Percentiles rank a stretch among this genome's conserved stretches.
These are phyloP conservation scores for Escarpia spicata DNA, from an alignment of 2,888 invertebrate species.

Conservation along the genomic window DNA sequence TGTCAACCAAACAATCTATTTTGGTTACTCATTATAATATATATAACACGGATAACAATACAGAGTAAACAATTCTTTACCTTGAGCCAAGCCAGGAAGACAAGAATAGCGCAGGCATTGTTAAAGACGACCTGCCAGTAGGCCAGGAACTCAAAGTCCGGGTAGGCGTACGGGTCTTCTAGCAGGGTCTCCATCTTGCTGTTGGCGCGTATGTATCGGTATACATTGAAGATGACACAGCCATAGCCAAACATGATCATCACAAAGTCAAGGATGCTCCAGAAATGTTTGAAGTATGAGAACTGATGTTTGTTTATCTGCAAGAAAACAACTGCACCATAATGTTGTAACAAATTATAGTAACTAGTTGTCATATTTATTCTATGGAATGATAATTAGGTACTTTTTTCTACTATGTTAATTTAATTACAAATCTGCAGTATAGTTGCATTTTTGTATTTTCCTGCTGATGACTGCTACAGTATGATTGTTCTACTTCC, in stretches of 20 bases:
- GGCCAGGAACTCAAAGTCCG: constrained; percentile 71
- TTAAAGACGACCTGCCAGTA: constrained; percentile 69
- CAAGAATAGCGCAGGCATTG: constrained; percentile 69
- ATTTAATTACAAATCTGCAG: too few species aligned
- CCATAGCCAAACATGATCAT: constrained; percentile 67
- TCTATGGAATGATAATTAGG: too few species aligned
- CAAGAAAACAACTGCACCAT: background rate
- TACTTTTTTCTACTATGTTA: too few species aligned
- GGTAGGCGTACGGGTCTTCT: constrained; percentile 60
- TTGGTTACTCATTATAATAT: background rate
- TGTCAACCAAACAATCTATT: too few species aligned
- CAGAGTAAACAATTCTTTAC: constrained; percentile 39
- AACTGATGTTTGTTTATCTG: constrained; percentile 49
- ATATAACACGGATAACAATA: background rate
- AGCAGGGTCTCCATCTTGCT: constrained; percentile 59
- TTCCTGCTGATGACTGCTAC: too few species aligned
- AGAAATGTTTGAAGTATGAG: constrained; percentile 67
- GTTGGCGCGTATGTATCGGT: constrained; percentile 51
- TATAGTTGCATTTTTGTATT: too few species aligned
- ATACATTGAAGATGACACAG: constrained; percentile 63
- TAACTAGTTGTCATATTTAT: background rate
- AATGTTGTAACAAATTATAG: background rate
- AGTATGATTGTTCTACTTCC: too few species aligned
- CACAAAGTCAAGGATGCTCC: constrained; percentile 72
- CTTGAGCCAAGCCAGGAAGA: constrained; percentile 75